A percentile compares a stretch with the other conserved stretches of the same genome.
Evolutionary conservation across 1,140 invertebrate species (phyloP).

Genomic region (Euura lappo): DNA sequence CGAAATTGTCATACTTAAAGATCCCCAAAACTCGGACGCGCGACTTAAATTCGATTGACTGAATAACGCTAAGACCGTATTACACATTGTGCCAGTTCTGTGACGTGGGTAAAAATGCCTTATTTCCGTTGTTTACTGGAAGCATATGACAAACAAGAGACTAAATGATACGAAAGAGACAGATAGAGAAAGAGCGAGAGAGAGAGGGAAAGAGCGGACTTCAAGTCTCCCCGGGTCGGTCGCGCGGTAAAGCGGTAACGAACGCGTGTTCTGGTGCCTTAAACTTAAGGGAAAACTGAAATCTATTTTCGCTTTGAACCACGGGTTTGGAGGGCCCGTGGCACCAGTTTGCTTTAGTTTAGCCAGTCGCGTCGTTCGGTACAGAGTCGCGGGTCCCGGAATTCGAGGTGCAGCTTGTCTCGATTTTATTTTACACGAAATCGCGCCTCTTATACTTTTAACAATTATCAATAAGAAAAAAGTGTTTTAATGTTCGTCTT

Average conservation of each 20-base stretch:
- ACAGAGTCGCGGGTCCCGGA: constrained; percentile 43
- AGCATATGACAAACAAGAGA: background rate
- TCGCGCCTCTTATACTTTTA: background rate
- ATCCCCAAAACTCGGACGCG: no score
- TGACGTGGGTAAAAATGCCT: no score
- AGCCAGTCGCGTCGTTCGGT: constrained; percentile 47
- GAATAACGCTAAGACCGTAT: no score
- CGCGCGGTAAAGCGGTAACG: background rate
- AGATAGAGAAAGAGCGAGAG: background rate
- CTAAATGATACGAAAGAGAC: background rate
- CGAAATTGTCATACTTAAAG: no score
- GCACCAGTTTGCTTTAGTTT: constrained; percentile 41
- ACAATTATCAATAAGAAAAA: no score
- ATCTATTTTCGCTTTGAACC: constrained; percentile 51
- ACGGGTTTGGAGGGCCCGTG: constrained; percentile 27
- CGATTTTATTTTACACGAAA: background rate
- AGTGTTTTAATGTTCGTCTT: no score
- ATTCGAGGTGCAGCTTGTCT: constrained; percentile 35
- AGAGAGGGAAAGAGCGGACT: background rate
- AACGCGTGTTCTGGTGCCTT: background rate
- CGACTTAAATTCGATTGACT: no score
- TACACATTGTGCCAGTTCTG: no score
- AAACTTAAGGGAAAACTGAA: constrained; percentile 44
- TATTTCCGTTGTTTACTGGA: no score
- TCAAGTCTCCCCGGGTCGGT: background rate